These are phyloP conservation scores for Uria aalge DNA, from an alignment of 2,113 vertebrate genomes.

Conservation along the genomic window DNA sequence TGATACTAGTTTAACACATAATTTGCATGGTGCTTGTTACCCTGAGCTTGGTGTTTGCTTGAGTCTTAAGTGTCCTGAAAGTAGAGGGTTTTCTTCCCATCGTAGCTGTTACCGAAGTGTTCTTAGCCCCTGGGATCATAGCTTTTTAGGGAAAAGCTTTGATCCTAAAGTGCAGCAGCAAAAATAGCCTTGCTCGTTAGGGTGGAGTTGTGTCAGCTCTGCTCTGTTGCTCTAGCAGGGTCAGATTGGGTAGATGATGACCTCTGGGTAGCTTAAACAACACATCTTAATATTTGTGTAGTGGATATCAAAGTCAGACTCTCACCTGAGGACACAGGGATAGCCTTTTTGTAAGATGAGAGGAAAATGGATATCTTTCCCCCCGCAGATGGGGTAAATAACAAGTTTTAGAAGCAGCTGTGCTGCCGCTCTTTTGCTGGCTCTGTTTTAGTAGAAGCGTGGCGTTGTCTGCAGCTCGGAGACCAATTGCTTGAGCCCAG, in stretches of 20 bases:
- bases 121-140: neutral
- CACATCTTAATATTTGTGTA: neutral
- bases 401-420: neutral
- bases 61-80: neutral
- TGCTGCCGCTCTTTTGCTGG: neutral
- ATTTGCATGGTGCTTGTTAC: neutral
- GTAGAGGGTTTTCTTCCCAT: neutral
- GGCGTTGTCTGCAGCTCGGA: neutral
- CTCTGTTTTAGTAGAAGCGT: neutral
- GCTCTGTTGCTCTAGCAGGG: neutral
- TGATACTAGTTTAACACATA: neutral
- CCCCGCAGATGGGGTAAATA: neutral
- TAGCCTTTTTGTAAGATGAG: neutral
- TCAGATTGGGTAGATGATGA: neutral
- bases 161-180: neutral
- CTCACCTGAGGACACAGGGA: neutral
- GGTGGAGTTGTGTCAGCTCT: neutral
- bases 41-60: neutral
- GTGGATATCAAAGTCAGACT: neutral
- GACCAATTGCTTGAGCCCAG: neutral
- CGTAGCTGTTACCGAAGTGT: neutral
- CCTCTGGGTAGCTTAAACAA: neutral
- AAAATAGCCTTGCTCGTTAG: neutral
- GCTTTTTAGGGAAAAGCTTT: slow-evolving; percentile 1
- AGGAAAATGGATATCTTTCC: neutral